A percentile compares a stretch with the other conserved stretches of the same genome.
These are phyloP conservation scores for Philotrypesis tridentata DNA, from an alignment of 1,140 invertebrate species.

Conservation along the genomic window DNA sequence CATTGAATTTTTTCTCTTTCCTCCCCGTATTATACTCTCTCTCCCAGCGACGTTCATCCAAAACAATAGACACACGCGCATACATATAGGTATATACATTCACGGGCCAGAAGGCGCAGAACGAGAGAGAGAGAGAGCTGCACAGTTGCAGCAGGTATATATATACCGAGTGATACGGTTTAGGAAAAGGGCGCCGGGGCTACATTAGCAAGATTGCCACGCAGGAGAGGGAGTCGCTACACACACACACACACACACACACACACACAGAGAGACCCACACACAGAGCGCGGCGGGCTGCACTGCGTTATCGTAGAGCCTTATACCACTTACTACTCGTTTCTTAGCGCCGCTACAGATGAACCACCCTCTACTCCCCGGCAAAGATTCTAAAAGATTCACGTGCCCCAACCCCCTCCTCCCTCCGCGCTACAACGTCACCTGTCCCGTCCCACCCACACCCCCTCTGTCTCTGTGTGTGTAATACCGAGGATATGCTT, in stretches of 20 bases:
- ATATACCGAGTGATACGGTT: slow-evolving; percentile 60
- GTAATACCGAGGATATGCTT: background rate
- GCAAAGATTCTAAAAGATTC: slow-evolving; percentile 42
- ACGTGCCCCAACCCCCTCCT: too few species aligned
- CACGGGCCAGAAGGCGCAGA: slow-evolving; percentile 38
- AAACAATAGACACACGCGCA: too few species aligned
- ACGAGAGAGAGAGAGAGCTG: slow-evolving; percentile 45
- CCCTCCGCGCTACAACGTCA: slow-evolving; percentile 47
- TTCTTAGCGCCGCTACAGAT: slow-evolving; percentile 26
- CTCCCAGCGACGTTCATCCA: too few species aligned
- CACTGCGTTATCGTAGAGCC: background rate
- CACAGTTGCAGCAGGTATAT: background rate
- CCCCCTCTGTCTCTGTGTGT: too few species aligned
- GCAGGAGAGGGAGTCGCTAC: background rate
- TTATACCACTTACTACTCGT: background rate
- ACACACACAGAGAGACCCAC: too few species aligned
- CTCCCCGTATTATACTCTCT: too few species aligned
- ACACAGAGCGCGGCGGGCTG: too few species aligned
- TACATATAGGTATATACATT: background rate
- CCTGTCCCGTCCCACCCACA: background rate
- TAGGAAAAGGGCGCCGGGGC: slow-evolving; percentile 58
- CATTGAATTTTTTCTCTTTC: background rate
- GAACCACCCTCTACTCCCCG: background rate
- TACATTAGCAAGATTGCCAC: slow-evolving; percentile 71
- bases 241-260: too few species aligned